Evolutionary conservation across 2,888 invertebrate genomes (phyloP).

Genomic region (Abrostola tripartita): DNA sequence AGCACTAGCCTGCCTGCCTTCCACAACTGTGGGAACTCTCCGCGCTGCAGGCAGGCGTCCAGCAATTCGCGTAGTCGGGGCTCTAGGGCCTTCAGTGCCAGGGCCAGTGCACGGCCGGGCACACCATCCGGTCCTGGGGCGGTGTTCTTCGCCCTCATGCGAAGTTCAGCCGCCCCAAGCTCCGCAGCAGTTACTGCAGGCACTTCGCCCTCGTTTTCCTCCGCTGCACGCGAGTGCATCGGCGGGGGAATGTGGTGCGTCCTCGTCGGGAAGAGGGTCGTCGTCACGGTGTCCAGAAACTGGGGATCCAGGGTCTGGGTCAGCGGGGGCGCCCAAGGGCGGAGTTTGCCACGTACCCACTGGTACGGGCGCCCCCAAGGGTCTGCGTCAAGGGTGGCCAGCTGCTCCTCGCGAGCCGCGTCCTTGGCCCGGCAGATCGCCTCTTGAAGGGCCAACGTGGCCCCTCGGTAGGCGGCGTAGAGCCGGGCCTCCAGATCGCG

Average conservation of each 20-base stretch:
- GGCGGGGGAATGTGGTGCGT: neutral
- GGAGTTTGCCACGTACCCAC: slow-evolving; percentile 17
- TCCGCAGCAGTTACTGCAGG: slow-evolving; percentile 1
- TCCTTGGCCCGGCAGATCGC: too few species aligned
- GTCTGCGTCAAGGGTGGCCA: neutral
- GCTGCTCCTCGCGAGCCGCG: too few species aligned
- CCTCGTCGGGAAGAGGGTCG: slow-evolving; percentile 13
- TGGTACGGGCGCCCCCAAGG: slow-evolving; percentile 6
- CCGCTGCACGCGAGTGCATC: neutral
- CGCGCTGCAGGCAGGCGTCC: slow-evolving; percentile 2
- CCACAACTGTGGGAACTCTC: slow-evolving; percentile 9
- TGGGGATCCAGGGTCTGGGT: slow-evolving; percentile 18
- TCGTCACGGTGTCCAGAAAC: slow-evolving; percentile 12
- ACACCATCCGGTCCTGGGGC: neutral
- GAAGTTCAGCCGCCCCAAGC: neutral
- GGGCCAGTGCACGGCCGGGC: neutral
- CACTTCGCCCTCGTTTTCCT: neutral
- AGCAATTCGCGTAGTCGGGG: neutral
- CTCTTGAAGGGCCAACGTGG: too few species aligned
- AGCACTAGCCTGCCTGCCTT: slow-evolving; percentile 9
- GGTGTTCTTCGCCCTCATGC: neutral
- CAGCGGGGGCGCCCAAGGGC: slow-evolving; percentile 15
- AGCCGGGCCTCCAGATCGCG: too few species aligned
- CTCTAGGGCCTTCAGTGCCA: neutral
- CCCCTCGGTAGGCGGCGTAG: too few species aligned